These are phyloP conservation scores for Lamellibrachia columna DNA, from an alignment of 2,888 invertebrate genomes.

Conservation along the genomic window DNA sequence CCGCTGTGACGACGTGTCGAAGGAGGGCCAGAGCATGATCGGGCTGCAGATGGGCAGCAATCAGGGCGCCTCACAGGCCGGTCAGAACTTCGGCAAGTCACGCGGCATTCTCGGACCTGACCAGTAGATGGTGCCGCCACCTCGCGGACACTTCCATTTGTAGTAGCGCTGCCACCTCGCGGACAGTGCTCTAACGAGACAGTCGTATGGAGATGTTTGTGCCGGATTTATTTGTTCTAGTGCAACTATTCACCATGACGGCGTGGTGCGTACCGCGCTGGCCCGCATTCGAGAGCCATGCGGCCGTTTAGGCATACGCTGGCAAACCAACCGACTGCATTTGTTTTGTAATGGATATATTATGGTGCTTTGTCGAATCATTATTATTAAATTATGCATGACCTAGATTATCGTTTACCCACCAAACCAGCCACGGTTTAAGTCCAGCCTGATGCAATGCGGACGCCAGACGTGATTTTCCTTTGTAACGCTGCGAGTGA, in stretches of 20 bases:
- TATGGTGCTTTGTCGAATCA: not conserved
- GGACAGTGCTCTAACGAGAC: not conserved
- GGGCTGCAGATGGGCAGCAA: conserved; percentile 42
- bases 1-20: conserved; percentile 28
- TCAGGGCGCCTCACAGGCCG: conserved; percentile 40
- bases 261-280: not conserved
- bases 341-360: not conserved
- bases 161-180: not conserved
- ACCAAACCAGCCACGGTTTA: not conserved
- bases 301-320: not conserved
- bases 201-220: not conserved
- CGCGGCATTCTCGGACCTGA: conserved; percentile 46
- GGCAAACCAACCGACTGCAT: not conserved
- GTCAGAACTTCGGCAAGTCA: conserved; percentile 48
- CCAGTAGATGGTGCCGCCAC: conserved; percentile 26
- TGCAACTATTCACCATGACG: not conserved
- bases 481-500: not conserved
- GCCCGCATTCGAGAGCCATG: not conserved
- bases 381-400: not conserved
- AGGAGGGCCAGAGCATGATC: conserved; percentile 34
- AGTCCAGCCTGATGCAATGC: not conserved
- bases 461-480: not conserved
- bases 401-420: not conserved
- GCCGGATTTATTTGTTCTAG: not conserved
- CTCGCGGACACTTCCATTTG: not conserved